Evolutionary conservation across 37 sponge, comb jelly and placozoan species (phyloP), one percentile per base, ranked within the genome.

Genomic region (Cladorhizidae sp.): DNA sequence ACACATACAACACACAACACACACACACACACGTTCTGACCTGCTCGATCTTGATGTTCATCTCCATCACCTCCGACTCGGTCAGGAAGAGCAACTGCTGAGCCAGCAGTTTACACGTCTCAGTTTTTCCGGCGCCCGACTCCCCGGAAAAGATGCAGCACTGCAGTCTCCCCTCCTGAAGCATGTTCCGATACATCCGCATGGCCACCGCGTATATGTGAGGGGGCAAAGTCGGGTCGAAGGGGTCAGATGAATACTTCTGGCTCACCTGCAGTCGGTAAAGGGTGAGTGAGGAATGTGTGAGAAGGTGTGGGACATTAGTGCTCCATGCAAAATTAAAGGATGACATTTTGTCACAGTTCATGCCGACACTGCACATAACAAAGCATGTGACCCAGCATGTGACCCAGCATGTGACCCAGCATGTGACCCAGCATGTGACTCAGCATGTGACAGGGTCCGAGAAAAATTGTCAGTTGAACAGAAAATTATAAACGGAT

Each of bases 41-140:
- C 87, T 93, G 87, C 23, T 90, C 83, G 22, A 93, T 93, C 35
- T 81, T 89, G 87, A 90, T 85, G 40, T 89, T 90, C 25, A 89
- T 31, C 23, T 76, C 64, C 21, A 40, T 54, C 77, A 89, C 86
- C 63, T 40, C 82, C 3, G 73, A 72, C 42, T 63, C 77, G 26
- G 87, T 68, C 54, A 93, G 68, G 42, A 86, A 87, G 7, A 90
- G 86, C 67, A 93, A 57, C 21, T 93, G 94, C 23, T 78, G 68
- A 15, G 86, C 80, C 21, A 93, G 70, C 61, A 85, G 77, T 62
- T 93, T 93, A 40, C 91, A 79, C 0, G 90, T 82, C 72, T 93
- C 94, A 2, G 94, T 93, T 77, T 93, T 93, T 12, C 94, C 94
- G 49, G 94, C 94, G 0, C 94, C 94, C 8, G 94, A 93, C 61